These are phyloP conservation scores for Periplaneta americana DNA, from an alignment of 1,140 invertebrate species.

Conservation along the genomic window DNA sequence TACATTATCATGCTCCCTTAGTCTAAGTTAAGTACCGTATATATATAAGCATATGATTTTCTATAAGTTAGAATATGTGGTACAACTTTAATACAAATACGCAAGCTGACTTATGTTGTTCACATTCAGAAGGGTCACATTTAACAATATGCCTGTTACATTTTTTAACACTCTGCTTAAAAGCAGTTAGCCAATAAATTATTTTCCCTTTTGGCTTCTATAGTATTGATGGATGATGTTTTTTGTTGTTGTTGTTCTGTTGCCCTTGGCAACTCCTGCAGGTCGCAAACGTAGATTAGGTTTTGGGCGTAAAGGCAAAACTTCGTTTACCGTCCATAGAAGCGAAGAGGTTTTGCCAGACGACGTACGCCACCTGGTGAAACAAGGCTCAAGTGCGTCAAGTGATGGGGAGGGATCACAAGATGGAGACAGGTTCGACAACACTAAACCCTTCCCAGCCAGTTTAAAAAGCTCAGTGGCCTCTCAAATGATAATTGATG, in stretches of 20 bases:
- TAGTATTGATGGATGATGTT: not conserved
- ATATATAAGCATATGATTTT: no score
- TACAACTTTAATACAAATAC: no score
- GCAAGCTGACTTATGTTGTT: not conserved
- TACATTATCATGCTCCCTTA: no score
- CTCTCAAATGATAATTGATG: not conserved
- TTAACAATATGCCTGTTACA: not conserved
- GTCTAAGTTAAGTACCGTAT: no score
- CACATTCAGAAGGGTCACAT: no score
- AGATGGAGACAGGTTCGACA: constrained; percentile 70
- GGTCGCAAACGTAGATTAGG: constrained; percentile 92
- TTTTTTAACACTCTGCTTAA: not conserved
- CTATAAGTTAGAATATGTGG: no score
- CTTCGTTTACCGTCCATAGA: constrained; percentile 91
- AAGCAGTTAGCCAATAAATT: not conserved
- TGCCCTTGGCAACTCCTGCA: constrained; percentile 35
- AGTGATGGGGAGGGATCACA: constrained; percentile 85
- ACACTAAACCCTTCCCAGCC: not conserved
- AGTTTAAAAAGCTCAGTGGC: not conserved
- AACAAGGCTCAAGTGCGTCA: constrained; percentile 82
- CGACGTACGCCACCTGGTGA: constrained; percentile 67
- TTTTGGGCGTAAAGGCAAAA: constrained; percentile 90
- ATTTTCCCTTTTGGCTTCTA: not conserved
- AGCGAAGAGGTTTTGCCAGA: constrained; percentile 90
- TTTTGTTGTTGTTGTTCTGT: constrained; percentile 4